Evolutionary conservation across 2,888 invertebrate genomes (phyloP).

Genomic region (Lamproptera curius): DNA sequence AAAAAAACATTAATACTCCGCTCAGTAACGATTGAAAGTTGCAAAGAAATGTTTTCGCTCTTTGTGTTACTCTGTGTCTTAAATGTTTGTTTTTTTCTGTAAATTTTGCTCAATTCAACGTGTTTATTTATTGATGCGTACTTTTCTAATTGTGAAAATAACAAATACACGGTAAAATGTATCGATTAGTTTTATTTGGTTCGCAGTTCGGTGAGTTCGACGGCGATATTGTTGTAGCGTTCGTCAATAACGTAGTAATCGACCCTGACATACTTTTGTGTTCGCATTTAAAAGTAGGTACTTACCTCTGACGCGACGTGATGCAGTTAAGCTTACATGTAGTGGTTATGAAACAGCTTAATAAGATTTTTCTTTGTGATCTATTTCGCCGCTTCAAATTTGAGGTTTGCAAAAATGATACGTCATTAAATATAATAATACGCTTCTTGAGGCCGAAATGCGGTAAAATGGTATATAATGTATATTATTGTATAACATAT

Average conservation of each 20-base stretch:
- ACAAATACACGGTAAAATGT: background rate
- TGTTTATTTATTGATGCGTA: background rate
- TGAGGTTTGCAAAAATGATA: no score
- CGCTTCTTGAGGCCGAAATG: no score
- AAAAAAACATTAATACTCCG: background rate
- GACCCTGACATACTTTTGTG: slow-evolving; percentile 57
- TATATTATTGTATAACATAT: no score
- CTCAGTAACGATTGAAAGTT: no score
- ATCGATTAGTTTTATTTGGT: background rate
- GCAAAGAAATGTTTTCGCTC: no score
- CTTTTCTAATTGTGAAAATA: background rate
- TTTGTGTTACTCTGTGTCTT: no score
- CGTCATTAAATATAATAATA: no score
- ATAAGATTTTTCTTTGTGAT: no score
- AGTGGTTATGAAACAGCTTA: background rate
- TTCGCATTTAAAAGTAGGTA: slow-evolving; percentile 17
- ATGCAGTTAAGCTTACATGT: slow-evolving; percentile 2
- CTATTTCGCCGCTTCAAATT: no score
- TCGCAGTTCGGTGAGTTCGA: background rate
- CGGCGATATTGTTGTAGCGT: slow-evolving; percentile 35
- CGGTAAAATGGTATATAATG: no score
- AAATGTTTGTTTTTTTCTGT: background rate
- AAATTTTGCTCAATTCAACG: background rate
- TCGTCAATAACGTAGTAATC: slow-evolving; percentile 45
- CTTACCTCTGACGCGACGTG: background rate